Base-by-base conservation (phyloP, 2,888 invertebrate species). In the Epirrhoe tristata region DNA sequence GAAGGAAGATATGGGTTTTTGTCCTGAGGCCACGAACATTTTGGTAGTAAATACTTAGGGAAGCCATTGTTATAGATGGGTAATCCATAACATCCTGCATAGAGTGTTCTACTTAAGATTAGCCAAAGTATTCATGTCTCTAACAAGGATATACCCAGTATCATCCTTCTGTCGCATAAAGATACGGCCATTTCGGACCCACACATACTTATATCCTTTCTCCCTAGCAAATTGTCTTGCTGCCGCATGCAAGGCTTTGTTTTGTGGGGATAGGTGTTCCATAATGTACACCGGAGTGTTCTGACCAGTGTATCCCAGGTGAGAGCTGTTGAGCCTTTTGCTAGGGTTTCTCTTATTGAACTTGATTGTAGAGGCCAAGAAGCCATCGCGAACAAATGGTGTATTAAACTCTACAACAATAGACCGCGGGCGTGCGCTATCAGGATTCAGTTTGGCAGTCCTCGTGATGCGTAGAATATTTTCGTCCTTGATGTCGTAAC, bases 1-100 rank as follows among this genome's bases (percentile, higher is more conserved):
- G 2, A 36, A 12, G 24, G 46, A 57, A 56, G 6, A 8, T 31
- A 7, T 57, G 46, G 4, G 39, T 43, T 43, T 43, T 43, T 12
- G 39, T 43, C 12, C 10, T 12, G 39, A 43, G 39, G 0, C 24
- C 55, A 55, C 55, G 55, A 55, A 39, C 39, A 17, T 55, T 54
- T 54, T 54, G 54, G 36, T 54, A 54, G 36, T 54, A 54, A 36
- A 54, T 54, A 54, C 36, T 54, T 10, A 55, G 17, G 16, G 55
- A 39, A 17, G 39, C 39, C 36, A 16, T 36, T 10, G 14, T 17
- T 16, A 39, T 8, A 10, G 16, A 17, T 17, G 6, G 17, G 10
- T 7, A 16, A 12, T 3, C 39, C 6, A 32, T 36, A 16, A 14
- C 7, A 32, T 14, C 39, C 24, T 24, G 1, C 24, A 52, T 4